Evolutionary conservation across 2,888 invertebrate species (phyloP), one percentile per base, ranked within the genome.

Genomic region (Lasius fuliginosus): DNA sequence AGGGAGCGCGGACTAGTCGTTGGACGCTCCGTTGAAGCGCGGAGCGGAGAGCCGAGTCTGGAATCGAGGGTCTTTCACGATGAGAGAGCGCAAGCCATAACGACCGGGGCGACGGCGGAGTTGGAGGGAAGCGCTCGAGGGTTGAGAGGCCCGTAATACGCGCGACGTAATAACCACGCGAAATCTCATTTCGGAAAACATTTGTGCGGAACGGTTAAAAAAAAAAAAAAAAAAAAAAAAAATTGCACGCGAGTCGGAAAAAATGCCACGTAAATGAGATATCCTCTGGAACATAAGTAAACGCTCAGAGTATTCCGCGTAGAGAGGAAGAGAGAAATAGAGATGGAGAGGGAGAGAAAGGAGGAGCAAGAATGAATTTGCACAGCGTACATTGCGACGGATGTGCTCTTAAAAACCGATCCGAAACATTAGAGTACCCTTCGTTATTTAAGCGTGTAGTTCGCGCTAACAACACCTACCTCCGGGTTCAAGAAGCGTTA

Each of bases 21-120:
- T 88, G 87, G 89, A 86, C 87, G 86, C 83, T 89, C 69, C 83
- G 89, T 73, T 89, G 89, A 85, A 89, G 89, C 86, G 84, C 76
- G 62, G 81, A 87, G 56, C 27, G 36, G 76, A 76, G 85, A 85
- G 85, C 74, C 53, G 56, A 67, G 82, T 82, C 85, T 86, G 69
- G 82, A 71, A 88, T 85, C 88, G 82, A 82, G 88, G 89, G 84
- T 87, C 86, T 87, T 87, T 86, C 85, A 84, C 75, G 76, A 69
- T 36, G 82, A 82, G 74, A 82, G 65, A 58, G 67, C 42, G 65
- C 27, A 5, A 4, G 67, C 58, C 64, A 36, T 76, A 67, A 76
- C 82, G 65, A 82, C 46, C 67, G 46, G 68, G 68, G 27, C 15
- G n/a, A n/a, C n/a, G 49, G n/a, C 30, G 23, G 8, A 30, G n/a